Evolutionary conservation across 1,140 invertebrate species (phyloP), one percentile per base, ranked within the genome.

Genomic region (Zaprionus nigranus): DNA sequence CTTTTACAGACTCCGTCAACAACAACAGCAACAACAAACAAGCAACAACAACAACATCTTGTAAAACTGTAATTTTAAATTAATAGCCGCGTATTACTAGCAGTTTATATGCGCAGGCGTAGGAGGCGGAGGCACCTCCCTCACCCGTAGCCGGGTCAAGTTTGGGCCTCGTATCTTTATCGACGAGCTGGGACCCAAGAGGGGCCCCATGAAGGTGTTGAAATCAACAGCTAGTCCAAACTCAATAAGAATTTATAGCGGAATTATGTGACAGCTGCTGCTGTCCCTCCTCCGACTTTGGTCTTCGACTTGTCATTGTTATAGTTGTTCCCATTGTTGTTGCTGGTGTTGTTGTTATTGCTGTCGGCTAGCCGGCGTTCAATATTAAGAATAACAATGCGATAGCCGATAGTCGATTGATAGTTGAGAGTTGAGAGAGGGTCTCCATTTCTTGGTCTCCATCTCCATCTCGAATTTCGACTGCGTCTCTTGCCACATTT

Each of bases 11-110:
- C 62, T 66, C 46, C 60, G 72, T 26, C 53, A 59, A 46, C 15
- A 74, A 65, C 54, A 61, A 20, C 56, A 36, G 0, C 26, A 59
- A 60, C 15, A 9, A 65, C 24, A 38, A 12, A 22, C 57, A 1
- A 20, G 20, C 1, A 58, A 56, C 54, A 61, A 43, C 63, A 63
- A 65, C 57, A 77, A 75, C 63, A 69, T 69, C 79, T 90, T 80
- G 85, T 90, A 90, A 90, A 86, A 90, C 85, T 90, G 85, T 90
- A 90, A 90, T 90, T 90, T 90, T 82, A 90, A 90, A 90, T 90
- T 90, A 90, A 90, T 90, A 90, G 85, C 86, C 79, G 75, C 86
- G 76, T 90, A 90, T 90, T 90, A 90, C 85, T 85, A 88, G 85
- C 85, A 85, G 85, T 90, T 90, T 90, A 90, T 90, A 90, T 90